phyloP scores from a whole-genome alignment of 2,113 vertebrate genomes.

The Microtus richardsoni region DNA sequence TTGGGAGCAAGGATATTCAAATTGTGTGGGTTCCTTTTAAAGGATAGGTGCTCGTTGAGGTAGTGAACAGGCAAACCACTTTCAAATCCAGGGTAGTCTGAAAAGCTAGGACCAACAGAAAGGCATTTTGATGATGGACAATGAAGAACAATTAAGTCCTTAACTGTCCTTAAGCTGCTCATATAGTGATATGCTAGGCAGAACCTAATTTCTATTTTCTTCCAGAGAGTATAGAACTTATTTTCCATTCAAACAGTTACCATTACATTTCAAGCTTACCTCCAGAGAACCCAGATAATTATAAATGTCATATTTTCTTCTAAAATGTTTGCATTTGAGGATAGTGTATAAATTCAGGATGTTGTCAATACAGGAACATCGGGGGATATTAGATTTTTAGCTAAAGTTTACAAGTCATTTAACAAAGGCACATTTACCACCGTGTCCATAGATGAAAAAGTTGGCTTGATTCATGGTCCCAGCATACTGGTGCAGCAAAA shows the following conservation, averaged over 20 bases:
- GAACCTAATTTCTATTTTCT: not conserved
- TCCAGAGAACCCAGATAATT: not conserved
- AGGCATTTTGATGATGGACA: rapidly evolving
- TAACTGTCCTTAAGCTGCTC: not conserved
- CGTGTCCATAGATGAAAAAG: not conserved
- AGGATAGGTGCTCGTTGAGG: not conserved
- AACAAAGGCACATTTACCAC: not conserved
- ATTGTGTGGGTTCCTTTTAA: rapidly evolving
- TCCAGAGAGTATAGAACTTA: not conserved
- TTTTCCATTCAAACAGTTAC: not conserved
- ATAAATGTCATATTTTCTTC: not conserved
- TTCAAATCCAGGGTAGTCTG: not conserved
- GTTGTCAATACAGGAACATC: not conserved
- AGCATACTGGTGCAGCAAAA: not conserved
- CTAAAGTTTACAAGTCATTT: not conserved
- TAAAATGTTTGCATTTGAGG: not conserved
- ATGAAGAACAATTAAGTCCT: not conserved
- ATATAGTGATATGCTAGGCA: not conserved
- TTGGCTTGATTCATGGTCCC: not conserved
- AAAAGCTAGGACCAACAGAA: not conserved
- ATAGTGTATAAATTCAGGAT: not conserved
- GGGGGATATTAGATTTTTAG: not conserved
- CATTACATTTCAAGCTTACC: not conserved
- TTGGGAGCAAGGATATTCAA: not conserved
- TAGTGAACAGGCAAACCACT: not conserved